phyloP scores from a whole-genome alignment of 2,113 vertebrate species.

The Lepus timidus region DNA sequence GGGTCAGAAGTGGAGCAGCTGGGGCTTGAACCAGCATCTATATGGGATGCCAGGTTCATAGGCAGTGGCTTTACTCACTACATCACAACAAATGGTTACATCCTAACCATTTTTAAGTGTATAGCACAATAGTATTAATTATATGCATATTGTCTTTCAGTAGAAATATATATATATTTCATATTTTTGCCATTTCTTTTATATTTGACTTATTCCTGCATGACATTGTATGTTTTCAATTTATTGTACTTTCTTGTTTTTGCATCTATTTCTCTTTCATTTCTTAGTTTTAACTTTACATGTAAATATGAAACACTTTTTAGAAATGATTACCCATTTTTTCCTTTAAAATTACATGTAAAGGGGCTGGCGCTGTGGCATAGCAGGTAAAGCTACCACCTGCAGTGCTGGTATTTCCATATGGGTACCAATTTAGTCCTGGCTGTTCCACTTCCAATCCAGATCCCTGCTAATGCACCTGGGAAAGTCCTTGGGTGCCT shows the following conservation, averaged over 20 bases:
- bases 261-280: background rate
- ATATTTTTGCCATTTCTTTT: conserved; percentile 13
- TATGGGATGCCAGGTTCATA: too few species aligned
- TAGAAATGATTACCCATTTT: background rate
- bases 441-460: too few species aligned
- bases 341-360: background rate
- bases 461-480: too few species aligned
- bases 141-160: background rate
- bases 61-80: too few species aligned
- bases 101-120: background rate
- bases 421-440: too few species aligned
- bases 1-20: too few species aligned
- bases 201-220: background rate
- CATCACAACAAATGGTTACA: too few species aligned
- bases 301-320: conserved; percentile 6
- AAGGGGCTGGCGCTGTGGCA: background rate
- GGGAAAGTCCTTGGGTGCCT: too few species aligned
- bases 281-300: conserved; percentile 35
- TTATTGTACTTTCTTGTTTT: background rate
- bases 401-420: too few species aligned
- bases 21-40: too few species aligned
- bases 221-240: conserved; percentile 22
- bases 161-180: background rate
- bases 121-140: background rate
- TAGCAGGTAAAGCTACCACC: too few species aligned